Base-by-base conservation (phyloP, 2,113 vertebrate species). In the Anoplopoma fimbria region DNA sequence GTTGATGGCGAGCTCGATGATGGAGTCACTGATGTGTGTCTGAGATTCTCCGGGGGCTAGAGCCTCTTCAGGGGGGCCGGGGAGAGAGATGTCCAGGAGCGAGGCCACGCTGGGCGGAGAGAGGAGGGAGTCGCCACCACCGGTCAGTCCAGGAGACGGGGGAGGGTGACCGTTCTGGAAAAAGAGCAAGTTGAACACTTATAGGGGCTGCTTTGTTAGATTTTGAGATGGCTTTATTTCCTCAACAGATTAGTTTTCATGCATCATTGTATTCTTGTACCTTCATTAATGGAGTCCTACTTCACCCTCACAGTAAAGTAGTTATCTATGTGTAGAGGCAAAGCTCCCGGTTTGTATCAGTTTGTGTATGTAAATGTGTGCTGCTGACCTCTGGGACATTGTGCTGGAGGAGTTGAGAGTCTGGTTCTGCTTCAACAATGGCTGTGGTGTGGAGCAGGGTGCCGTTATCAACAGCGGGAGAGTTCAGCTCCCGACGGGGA, bases 1-100 rank as follows among this genome's bases (percentile, higher is more conserved):
- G 93, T 97, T 99, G 93, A 99, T 99, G 79, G 98, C 98, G 1
- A 99, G 97, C 92, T 99, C 98, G 1, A 99, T 99, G 92, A 99
- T 99, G 47, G 98, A 99, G 93, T 99, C 98, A 0, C 98, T 99
- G 94, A 99, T 99, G 63, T 99, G 98, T 1, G 96, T 97, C 69
- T 96, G 96, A 17, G 96, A 91, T 49, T 97, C 98, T 68, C 97
- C 98, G 13, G 98, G 96, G 0, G 97, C 96, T 9, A 99, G 95
- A 23, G 97, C 96, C 64, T 99, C 98, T 75, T 99, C 98, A 0
- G 98, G 98, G 1, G 97, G 98, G 1, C 98, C 98, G 0, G 98
- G 98, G 3, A 99, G 95, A 33, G 98, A 99, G 83, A 99, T 98
- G 91, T 99, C 98, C 86, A 99, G 92, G 47, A 99, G 95, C 2